phyloP scores from a whole-genome alignment of 2,113 vertebrate genomes.

The Macroglossus sobrinus region DNA sequence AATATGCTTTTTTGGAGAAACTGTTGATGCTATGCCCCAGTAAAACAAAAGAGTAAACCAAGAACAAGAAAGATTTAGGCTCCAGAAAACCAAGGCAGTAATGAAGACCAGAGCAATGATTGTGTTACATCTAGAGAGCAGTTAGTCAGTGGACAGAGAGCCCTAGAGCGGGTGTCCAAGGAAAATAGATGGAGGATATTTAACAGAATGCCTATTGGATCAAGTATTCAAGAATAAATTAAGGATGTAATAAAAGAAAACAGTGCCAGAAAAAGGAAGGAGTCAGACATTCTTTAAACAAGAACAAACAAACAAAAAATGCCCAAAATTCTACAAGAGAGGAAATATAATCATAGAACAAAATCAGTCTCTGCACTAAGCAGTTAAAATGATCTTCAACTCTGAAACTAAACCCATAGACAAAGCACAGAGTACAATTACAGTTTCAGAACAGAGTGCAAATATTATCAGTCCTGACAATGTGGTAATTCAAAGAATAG shows the following conservation, averaged over 20 bases:
- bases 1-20: background rate
- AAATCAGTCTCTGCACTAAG: background rate
- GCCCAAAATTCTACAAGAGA: background rate
- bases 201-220: background rate
- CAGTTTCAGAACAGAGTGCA: background rate
- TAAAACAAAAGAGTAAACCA: background rate
- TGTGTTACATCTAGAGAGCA: background rate
- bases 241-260: background rate
- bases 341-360: background rate
- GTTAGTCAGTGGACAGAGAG: too few species aligned
- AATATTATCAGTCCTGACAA: background rate
- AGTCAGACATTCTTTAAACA: background rate
- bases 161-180: accelerated
- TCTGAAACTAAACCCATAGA: background rate
- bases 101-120: background rate
- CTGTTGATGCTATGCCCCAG: background rate
- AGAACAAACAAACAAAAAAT: background rate
- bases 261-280: background rate
- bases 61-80: background rate
- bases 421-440: background rate
- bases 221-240: background rate
- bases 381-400: background rate
- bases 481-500: background rate
- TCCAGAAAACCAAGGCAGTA: background rate
- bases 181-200: background rate